Conservation (phyloP, 2,797 vertebrate species). For the Gymnodraco acuticeps region DNA sequence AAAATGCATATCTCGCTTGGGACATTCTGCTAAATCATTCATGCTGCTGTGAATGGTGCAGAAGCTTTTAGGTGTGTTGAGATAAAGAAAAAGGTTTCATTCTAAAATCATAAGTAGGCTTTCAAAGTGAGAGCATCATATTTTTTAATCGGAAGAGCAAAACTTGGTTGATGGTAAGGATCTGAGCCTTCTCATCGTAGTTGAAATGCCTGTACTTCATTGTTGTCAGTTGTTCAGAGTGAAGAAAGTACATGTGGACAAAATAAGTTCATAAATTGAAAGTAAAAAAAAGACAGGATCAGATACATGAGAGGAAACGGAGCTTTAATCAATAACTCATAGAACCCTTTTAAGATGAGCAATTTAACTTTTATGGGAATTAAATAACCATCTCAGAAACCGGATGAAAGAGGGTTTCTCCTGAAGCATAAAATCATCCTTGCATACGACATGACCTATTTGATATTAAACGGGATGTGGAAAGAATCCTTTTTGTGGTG, state of each 20-base stretch:
- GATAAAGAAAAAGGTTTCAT: too few relatives aligned
- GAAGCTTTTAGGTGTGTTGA: background rate
- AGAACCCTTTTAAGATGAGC: background rate
- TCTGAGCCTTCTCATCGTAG: background rate
- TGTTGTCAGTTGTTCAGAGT: too few relatives aligned
- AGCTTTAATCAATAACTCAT: conserved; percentile 7
- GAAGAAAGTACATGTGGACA: too few relatives aligned
- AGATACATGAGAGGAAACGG: background rate
- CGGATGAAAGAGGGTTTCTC: background rate
- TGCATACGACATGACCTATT: background rate
- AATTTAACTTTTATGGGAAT: background rate
- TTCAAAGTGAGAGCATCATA: too few relatives aligned
- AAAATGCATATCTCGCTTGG: conserved; percentile 9
- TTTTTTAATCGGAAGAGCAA: too few relatives aligned
- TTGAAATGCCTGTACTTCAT: background rate
- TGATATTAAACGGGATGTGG: conserved; percentile 11
- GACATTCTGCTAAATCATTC: conserved; percentile 15
- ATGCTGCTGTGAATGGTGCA: background rate
- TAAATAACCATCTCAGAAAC: background rate
- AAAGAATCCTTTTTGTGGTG: background rate
- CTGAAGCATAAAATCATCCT: conserved; percentile 7
- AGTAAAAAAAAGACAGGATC: background rate
- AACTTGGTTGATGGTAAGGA: background rate
- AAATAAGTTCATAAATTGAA: too few relatives aligned
- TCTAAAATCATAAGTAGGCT: too few relatives aligned